Base-by-base conservation (phyloP, 1,140 invertebrate genomes). In the Macrocentrus cingulum region DNA sequence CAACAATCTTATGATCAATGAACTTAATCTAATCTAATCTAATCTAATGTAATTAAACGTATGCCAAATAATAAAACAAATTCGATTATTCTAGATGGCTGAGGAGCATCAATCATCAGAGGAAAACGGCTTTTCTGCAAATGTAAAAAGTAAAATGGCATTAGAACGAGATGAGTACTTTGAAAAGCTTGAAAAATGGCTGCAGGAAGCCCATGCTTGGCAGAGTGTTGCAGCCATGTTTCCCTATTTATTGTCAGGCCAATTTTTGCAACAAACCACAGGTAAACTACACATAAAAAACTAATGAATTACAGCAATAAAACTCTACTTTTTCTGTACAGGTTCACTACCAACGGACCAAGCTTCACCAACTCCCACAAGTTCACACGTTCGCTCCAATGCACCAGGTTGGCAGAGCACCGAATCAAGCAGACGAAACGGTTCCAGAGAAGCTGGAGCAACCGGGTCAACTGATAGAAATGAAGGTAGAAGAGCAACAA, bases 171-270 rank as follows among this genome's bases (percentile, higher is more conserved):
- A 65, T 2, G 77, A 81, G 57, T 83, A 83, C 72, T 82, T 83
- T 67, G 60, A 60, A 34, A 77, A 79, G 64, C 62, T 83, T 46
- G 72, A 81, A 56, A 78, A 75, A 68, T 83, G 82, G 82, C 60
- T 82, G n/a, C 71, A 81, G 18, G 76, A 82, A 50, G 79, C 74
- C 7, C 79, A 81, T 61, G 75, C 77, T 5, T 82, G 81, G 80
- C 80, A 82, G 36, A 78, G 70, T 53, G 72, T 81, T 42, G 72
- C 77, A 16, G 70, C 77, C 9, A 74, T 74, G 64, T 76, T 82
- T 65, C 80, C 81, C 1, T 79, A 77, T 59, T 22, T 82, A 29
- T 71, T 79, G 66, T 75, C 74, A 20, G 76, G 75, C 59, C 78
- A 80, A 59, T 62, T 75, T 36, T 63, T 71, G 45, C 73, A 67